Evolutionary conservation across 1,140 invertebrate species (phyloP).

Genomic region (Drosophila auraria): DNA sequence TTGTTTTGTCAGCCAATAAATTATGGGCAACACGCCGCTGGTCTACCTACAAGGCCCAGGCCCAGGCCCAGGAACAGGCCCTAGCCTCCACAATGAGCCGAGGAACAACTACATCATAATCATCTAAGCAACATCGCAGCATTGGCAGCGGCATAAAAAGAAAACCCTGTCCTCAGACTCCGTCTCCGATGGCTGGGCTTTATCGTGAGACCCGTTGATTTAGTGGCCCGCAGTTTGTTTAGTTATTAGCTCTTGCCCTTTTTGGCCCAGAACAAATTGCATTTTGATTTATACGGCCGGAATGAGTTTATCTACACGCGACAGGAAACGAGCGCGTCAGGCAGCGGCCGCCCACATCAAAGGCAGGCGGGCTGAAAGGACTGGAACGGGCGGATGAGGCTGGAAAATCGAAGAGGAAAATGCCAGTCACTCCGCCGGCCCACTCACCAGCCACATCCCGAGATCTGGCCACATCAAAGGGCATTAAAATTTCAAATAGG

Average conservation of each 20-base stretch:
- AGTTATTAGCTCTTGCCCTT: constrained; percentile 82
- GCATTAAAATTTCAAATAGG: constrained; percentile 78
- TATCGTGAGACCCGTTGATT: constrained; percentile 77
- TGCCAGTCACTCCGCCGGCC: constrained; percentile 7
- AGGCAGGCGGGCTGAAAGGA: constrained; percentile 13
- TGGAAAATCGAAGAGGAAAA: constrained; percentile 27
- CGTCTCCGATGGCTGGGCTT: constrained; percentile 41
- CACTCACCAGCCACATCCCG: not conserved
- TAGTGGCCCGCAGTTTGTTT: constrained; percentile 82
- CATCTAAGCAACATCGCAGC: constrained; percentile 46
- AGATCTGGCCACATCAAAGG: constrained; percentile 72
- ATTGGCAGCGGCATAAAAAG: constrained; percentile 48
- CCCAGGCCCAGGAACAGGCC: not conserved
- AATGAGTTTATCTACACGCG: constrained; percentile 73
- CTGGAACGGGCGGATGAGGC: constrained; percentile 5
- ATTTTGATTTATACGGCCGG: constrained; percentile 77
- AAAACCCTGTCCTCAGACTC: constrained; percentile 43
- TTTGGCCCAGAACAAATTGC: constrained; percentile 79
- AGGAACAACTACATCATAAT: constrained; percentile 69
- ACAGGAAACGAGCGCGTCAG: constrained; percentile 64
- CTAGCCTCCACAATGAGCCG: constrained; percentile 19
- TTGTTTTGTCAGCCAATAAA: constrained; percentile 84
- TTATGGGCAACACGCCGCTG: constrained; percentile 71
- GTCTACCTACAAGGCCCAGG: constrained; percentile 39
- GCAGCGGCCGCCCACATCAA: constrained; percentile 67